Base-by-base conservation (phyloP, 1,140 invertebrate species). In the Periplaneta americana region DNA sequence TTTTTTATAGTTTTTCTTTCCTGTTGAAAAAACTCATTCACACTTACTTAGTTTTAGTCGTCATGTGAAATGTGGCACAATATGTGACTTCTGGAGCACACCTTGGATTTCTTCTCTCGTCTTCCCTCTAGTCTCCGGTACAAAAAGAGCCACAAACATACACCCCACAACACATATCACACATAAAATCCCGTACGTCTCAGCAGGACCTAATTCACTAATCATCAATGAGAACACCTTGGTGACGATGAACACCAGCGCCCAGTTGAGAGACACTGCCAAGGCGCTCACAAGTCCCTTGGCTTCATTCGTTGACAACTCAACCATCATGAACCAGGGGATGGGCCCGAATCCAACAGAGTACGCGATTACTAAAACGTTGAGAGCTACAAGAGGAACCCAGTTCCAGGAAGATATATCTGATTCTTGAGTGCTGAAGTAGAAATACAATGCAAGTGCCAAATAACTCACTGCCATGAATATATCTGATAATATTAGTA, bases 251-350 rank as follows among this genome's bases (percentile, higher is more conserved):
- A 75, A 32, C 13, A 32, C 74, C 13, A 75, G n/a, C 33, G n/a
- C 33, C 74, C 74, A 75, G 33, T 75, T 77, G 13, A 76, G 37
- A 15, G 81, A 85, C 6, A 90, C 87, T 3, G 90, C 88, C 74
- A 90, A 84, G 0, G 89, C 87, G 82, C 87, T 88, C n/a, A 92
- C 92, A 28, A 90, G 92, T 80, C 94, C 94, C 85, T 95, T 96
- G 35, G 96, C 91, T 74, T 94, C 91, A 85, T 94, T 90, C 83
- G 94, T 88, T 89, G 94, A 94, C 80, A 95, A 86, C 85, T 96
- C 94, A 31, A 92, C 91, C 86, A 95, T 92, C 91, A 96, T 93
- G 88, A 95, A 91, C 93, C 95, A 96, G 0, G 95, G 94, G 34
- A 96, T 93, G 0, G 95, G 95, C 3, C 95, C 95, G 82, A 93